Evolutionary conservation across 2,113 vertebrate species (phyloP).

Genomic region (Eira barbara): DNA sequence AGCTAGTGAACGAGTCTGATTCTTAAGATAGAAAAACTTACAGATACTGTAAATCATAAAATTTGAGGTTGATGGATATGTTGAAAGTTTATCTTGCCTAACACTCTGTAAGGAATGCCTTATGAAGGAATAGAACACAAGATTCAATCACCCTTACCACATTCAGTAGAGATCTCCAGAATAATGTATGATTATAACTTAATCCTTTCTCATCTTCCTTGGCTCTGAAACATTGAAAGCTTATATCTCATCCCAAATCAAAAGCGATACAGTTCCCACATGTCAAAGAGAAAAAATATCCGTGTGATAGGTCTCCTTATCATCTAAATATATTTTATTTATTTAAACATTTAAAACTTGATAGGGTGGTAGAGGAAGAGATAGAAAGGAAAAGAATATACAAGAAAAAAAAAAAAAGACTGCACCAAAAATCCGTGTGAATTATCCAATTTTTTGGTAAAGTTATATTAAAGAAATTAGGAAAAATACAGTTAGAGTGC

Average conservation of each 20-base stretch:
- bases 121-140: background rate
- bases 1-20: background rate
- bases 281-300: background rate
- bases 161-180: slow-evolving; percentile 14
- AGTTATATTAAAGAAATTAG: background rate
- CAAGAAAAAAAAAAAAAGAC: background rate
- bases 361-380: background rate
- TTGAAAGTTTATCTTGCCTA: slow-evolving; percentile 34
- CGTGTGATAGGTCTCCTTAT: background rate
- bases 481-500: background rate
- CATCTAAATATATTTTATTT: background rate
- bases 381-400: background rate
- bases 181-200: background rate
- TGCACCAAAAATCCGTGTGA: background rate
- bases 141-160: background rate
- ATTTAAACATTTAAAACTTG: background rate
- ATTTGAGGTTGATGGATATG: background rate
- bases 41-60: background rate
- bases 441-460: background rate
- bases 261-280: background rate
- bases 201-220: background rate
- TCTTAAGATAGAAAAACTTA: background rate
- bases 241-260: background rate
- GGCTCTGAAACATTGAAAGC: background rate
- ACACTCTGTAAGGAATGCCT: background rate